Conservation (phyloP, 2,797 vertebrate genomes). For the Neomorphus geoffroyi region DNA sequence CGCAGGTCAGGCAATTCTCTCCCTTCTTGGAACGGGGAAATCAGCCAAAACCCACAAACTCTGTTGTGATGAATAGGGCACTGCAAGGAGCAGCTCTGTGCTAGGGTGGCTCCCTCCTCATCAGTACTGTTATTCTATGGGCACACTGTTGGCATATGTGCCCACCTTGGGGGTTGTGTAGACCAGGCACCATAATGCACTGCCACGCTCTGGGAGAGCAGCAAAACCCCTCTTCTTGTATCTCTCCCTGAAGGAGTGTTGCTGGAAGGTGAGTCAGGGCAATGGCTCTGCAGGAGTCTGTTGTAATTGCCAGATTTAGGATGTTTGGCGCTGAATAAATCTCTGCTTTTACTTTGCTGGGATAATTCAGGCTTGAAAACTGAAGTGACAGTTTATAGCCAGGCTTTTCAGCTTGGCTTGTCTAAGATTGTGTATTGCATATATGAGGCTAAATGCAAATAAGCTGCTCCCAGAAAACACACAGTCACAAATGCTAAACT, state of each 20-base stretch:
- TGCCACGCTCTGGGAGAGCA: rapidly evolving
- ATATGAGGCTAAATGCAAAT: not conserved
- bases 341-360: conserved; percentile 11
- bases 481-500: not conserved
- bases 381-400: conserved; percentile 42
- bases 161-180: not conserved
- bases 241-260: not conserved
- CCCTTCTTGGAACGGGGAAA: not conserved
- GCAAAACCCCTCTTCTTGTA: not conserved
- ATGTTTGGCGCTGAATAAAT: conserved; percentile 16
- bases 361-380: conserved; percentile 62
- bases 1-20: not conserved
- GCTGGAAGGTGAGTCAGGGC: conserved; percentile 2
- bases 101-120: not conserved
- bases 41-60: not conserved
- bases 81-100: not conserved
- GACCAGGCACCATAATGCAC: not conserved
- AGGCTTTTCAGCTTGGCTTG: conserved; percentile 2
- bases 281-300: conserved; percentile 35
- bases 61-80: not conserved
- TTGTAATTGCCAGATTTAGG: conserved; percentile 54
- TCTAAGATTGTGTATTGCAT: not conserved
- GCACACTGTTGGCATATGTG: not conserved
- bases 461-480: not conserved
- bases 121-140: not conserved